phyloP scores from a whole-genome alignment of 2,888 invertebrate species.

The Tetrapedia diversipes region DNA sequence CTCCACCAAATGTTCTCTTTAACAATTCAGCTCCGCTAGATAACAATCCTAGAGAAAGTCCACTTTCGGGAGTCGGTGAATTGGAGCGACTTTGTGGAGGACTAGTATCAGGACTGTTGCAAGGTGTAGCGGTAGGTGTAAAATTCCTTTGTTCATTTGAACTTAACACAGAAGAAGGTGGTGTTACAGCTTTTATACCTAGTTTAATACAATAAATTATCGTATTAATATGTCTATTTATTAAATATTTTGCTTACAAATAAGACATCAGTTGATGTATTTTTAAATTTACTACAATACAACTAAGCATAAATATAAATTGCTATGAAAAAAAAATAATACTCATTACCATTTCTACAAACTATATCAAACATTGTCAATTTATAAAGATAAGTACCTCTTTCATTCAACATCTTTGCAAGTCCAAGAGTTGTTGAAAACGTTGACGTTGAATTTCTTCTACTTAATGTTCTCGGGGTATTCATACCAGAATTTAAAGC shows the following conservation, averaged over 20 bases:
- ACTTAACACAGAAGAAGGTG: constrained; percentile 87
- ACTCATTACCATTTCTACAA: not conserved
- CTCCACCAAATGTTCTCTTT: constrained; percentile 86
- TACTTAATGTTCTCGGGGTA: constrained; percentile 84
- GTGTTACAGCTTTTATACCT: constrained; percentile 85
- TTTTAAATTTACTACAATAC: not conserved
- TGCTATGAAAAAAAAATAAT: not conserved
- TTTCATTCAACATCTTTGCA: constrained; percentile 90
- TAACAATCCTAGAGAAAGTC: constrained; percentile 83
- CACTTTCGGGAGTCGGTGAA: constrained; percentile 84
- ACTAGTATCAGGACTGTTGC: constrained; percentile 91
- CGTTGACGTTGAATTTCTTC: constrained; percentile 91
- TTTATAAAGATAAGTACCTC: constrained; percentile 85
- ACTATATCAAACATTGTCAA: not conserved
- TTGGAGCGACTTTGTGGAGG: constrained; percentile 85
- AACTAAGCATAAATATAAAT: not conserved
- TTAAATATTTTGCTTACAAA: not conserved
- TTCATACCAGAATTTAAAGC: constrained; percentile 79
- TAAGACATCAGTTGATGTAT: too few relatives aligned
- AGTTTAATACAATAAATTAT: not conserved
- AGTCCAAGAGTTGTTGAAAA: constrained; percentile 90
- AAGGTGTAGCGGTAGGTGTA: constrained; percentile 93
- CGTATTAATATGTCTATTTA: not conserved
- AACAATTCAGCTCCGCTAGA: constrained; percentile 88
- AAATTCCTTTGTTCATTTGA: constrained; percentile 87